Percentiles rank a stretch among this genome's conserved stretches.
Evolutionary conservation across 1,140 invertebrate species (phyloP).

Genomic region (Phthorimaea operculella): DNA sequence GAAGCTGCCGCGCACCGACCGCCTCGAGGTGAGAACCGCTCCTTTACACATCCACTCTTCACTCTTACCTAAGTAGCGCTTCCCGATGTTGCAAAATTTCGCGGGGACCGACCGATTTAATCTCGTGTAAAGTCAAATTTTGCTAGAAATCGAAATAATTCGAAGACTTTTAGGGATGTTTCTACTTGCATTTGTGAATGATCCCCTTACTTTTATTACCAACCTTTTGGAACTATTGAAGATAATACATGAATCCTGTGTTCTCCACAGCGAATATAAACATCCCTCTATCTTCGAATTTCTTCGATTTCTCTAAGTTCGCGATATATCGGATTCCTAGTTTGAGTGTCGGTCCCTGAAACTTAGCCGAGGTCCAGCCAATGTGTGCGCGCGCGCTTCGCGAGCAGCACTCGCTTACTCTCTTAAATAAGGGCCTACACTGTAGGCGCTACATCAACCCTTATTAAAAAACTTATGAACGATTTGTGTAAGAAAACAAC

Average conservation of each 20-base stretch:
- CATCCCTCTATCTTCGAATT: too few relatives aligned
- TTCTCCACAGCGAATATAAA: too few relatives aligned
- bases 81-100: conserved; percentile 42
- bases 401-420: conserved; percentile 60
- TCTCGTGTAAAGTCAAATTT: not conserved
- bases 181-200: too few relatives aligned
- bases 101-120: conserved; percentile 35
- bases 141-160: too few relatives aligned
- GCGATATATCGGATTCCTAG: conserved; percentile 16
- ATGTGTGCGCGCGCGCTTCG: conserved; percentile 45
- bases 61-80: conserved; percentile 37
- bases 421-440: conserved; percentile 44
- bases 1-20: conserved; percentile 93
- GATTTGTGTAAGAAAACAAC: not conserved
- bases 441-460: conserved; percentile 30
- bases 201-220: too few relatives aligned
- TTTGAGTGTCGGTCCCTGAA: not conserved
- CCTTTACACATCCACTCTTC: conserved; percentile 11
- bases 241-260: too few relatives aligned
- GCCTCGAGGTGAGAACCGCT: conserved; percentile 85
- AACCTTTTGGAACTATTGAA: too few relatives aligned
- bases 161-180: too few relatives aligned
- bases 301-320: too few relatives aligned
- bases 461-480: not conserved
- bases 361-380: conserved; percentile 21